Evolutionary conservation across 2,888 invertebrate genomes (phyloP), one percentile per base, ranked within the genome.

Genomic region (Ophion obscuratus): DNA sequence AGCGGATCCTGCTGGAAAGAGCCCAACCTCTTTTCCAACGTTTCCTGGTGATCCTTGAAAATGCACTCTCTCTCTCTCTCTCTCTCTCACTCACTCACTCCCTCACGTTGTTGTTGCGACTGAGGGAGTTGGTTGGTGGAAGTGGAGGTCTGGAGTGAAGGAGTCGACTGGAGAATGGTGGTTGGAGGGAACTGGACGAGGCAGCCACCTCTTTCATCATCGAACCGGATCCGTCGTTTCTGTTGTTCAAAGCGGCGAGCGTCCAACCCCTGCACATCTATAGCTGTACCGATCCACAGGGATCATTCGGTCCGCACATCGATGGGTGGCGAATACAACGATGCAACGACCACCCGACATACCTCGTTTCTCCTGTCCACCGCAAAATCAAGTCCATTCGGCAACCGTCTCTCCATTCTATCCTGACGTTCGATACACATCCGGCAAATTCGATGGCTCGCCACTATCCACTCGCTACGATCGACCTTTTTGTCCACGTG

Each of bases 121-220:
- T 61, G 82, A 17, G 47, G 14, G 53, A 36, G 66, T 64, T 27
- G 66, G 62, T 62, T 36, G 81, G 40, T 36, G 11, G 74, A 24
- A 67, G 70, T 77, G 66, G 78, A 75, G 61, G 73, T 84, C 76
- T 84, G 85, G 76, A 53, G 53, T n/a, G 77, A 31, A 70, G 70
- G 79, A 71, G 79, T 75, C 66, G 74, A 83, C 77, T 84, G 85
- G 77, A 81, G 77, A 70, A 68, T 31, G 75, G 62, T 62, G 40
- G 76, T 80, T 82, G 81, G 81, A 87, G 76, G 75, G 68, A 62
- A 53, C 75, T 81, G 77, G 7, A 53, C 53, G 85, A 79, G 83
- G 47, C 88, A 83, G 85, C 88, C 89, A 87, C 74, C 88, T 88
- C 88, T 89, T 89, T 91, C 88, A 90, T 89, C 89, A 89, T 88